phyloP scores from a whole-genome alignment of 2,888 invertebrate genomes.

The Eupithecia subfuscata region DNA sequence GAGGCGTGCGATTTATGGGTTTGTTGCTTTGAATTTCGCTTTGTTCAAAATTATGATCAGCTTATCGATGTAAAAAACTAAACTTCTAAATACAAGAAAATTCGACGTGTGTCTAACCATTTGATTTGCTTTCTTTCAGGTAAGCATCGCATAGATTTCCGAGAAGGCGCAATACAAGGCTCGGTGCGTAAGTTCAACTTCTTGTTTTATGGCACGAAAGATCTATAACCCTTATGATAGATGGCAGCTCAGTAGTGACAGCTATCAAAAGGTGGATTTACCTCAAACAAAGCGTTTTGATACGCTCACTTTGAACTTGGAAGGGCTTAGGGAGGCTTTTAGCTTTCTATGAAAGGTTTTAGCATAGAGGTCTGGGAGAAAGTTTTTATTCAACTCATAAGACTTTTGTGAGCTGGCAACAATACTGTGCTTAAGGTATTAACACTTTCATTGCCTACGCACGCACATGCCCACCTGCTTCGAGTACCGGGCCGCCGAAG shows the following conservation, averaged over 20 bases:
- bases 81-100: not conserved
- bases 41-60: not conserved
- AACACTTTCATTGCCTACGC: not conserved
- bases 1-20: not conserved
- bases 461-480: not conserved
- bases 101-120: conserved; percentile 29
- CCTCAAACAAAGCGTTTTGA: conserved; percentile 17
- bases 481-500: too few species aligned
- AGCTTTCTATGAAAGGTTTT: not conserved
- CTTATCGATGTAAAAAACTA: not conserved
- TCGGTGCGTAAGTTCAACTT: not conserved
- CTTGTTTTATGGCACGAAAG: not conserved
- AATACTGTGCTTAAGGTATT: not conserved
- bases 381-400: not conserved
- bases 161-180: conserved; percentile 37
- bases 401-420: not conserved
- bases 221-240: not conserved
- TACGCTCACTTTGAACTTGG: conserved; percentile 12
- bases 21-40: not conserved
- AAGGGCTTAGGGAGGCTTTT: not conserved
- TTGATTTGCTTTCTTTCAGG: conserved; percentile 62
- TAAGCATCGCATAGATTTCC: conserved; percentile 57
- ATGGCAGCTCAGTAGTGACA: conserved; percentile 2
- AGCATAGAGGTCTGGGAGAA: not conserved
- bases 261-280: conserved; percentile 25